Evolutionary conservation across 1,140 invertebrate species (phyloP).

Genomic region (Platyscapa corneri): DNA sequence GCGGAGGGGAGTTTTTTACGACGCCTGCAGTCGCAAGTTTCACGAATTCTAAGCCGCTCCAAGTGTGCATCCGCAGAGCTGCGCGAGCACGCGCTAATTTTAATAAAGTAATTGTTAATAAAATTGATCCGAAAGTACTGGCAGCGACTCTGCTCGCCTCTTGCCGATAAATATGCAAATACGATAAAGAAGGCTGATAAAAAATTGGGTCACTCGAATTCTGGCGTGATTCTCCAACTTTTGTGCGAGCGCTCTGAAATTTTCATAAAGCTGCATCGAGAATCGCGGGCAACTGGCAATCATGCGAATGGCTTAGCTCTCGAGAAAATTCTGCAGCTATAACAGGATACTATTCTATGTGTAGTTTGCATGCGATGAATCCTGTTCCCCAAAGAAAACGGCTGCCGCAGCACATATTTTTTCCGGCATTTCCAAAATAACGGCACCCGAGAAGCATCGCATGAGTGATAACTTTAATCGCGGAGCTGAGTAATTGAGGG

Average conservation of each 20-base stretch:
- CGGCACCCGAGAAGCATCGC: background rate
- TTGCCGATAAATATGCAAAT: background rate
- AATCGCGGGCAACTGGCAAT: background rate
- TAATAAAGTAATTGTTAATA: background rate
- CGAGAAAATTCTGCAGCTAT: background rate
- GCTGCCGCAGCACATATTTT: background rate
- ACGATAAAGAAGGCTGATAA: background rate
- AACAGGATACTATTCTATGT: background rate
- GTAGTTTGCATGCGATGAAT: background rate
- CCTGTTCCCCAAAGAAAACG: background rate
- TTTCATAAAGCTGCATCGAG: background rate
- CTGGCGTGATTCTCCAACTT: background rate
- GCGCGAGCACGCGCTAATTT: background rate
- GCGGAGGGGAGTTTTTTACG: background rate
- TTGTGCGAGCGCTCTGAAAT: background rate
- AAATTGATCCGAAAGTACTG: background rate
- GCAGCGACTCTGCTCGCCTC: background rate
- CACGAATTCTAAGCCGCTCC: background rate
- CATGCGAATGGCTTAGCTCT: background rate
- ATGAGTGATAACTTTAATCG: slow-evolving; percentile 7
- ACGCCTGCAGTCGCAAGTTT: background rate
- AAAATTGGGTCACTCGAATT: background rate
- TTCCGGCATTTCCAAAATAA: background rate
- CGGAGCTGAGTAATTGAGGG: background rate
- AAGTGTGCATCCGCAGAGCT: background rate